Percentiles rank a stretch among this genome's conserved stretches.
Evolutionary conservation across 2,113 vertebrate genomes (phyloP).

Genomic region (Scomber scombrus): DNA sequence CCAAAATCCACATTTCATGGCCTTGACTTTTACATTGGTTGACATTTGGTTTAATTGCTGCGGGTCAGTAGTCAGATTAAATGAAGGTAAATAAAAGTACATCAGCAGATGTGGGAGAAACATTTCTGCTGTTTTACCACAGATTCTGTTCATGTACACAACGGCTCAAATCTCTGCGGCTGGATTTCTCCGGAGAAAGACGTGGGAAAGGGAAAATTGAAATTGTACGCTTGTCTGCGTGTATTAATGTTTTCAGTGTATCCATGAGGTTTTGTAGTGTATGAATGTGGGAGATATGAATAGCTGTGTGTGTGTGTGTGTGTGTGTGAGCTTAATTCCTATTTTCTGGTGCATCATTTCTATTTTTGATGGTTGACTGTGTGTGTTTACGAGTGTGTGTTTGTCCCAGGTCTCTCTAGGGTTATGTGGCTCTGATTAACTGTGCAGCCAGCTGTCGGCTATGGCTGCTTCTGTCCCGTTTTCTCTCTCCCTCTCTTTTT

Average conservation of each 20-base stretch:
- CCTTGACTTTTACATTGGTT: not conserved
- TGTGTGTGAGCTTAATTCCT: slow-evolving; percentile 13
- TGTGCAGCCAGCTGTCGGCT: slow-evolving; percentile 55
- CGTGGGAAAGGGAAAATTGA: not conserved
- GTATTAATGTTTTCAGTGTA: not conserved
- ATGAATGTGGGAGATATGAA: not conserved
- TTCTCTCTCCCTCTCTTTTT: not conserved
- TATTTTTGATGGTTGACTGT: slow-evolving; percentile 24
- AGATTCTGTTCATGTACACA: slow-evolving; percentile 37
- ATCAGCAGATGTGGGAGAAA: not conserved
- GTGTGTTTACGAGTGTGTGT: slow-evolving; percentile 15
- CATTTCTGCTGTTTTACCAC: slow-evolving; percentile 10
- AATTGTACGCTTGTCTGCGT: not conserved
- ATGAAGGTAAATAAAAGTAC: slow-evolving; percentile 4
- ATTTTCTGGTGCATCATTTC: slow-evolving; percentile 45
- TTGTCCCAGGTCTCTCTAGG: slow-evolving; percentile 42
- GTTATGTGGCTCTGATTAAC: slow-evolving; percentile 57
- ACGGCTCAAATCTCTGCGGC: slow-evolving; percentile 8
- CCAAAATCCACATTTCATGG: not conserved
- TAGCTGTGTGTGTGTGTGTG: not conserved
- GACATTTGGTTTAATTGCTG: not conserved
- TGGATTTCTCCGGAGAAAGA: slow-evolving; percentile 13
- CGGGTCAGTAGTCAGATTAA: not conserved
- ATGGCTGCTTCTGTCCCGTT: slow-evolving; percentile 12
- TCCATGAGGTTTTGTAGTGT: not conserved